Evolutionary conservation across 2,797 vertebrate genomes (phyloP).

Genomic region (Gephyroberyx darwinii): DNA sequence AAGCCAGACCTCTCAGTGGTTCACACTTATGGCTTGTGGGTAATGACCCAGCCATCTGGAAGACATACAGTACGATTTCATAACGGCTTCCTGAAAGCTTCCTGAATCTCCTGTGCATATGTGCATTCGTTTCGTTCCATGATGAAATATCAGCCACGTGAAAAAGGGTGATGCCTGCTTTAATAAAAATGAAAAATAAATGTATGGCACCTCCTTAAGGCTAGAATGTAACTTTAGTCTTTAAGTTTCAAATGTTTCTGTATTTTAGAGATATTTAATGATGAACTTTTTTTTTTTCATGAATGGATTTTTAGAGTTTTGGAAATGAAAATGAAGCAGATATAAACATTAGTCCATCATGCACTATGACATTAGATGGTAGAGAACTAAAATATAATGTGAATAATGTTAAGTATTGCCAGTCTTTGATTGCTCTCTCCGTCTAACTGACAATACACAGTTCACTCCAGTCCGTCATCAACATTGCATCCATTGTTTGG

Average conservation of each 20-base stretch:
- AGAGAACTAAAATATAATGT: too few relatives aligned
- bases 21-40: background rate
- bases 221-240: background rate
- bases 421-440: background rate
- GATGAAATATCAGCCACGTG: background rate
- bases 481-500: background rate
- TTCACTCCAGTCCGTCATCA: background rate
- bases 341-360: background rate
- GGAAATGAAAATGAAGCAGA: too few relatives aligned
- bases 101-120: background rate
- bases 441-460: background rate
- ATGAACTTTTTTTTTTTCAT: background rate
- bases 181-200: too few relatives aligned
- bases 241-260: too few relatives aligned
- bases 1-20: background rate
- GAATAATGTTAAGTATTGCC: background rate
- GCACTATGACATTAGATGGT: background rate
- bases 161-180: too few relatives aligned
- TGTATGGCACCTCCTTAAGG: too few relatives aligned
- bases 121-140: too few relatives aligned
- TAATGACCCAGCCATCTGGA: conserved; percentile 7
- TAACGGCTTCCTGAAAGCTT: background rate
- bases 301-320: too few relatives aligned
- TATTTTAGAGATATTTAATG: background rate
- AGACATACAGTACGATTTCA: background rate